A percentile compares a stretch with the other conserved stretches of the same genome.
Evolutionary conservation across 37 sponge, comb jelly and placozoan species (phyloP).

Genomic region (Eunapius fragilis): DNA sequence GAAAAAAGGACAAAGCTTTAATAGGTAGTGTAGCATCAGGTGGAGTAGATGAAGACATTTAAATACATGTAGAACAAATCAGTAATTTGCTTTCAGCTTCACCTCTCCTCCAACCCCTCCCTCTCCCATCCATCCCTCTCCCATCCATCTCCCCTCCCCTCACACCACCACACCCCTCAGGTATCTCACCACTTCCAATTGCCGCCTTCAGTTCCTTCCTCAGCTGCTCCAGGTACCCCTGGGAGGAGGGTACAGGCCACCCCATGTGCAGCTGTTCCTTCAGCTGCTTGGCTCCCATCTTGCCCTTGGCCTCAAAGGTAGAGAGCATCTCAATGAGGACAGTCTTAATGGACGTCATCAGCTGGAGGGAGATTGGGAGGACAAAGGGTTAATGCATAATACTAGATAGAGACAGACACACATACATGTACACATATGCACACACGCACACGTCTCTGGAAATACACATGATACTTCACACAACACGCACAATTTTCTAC

Average conservation of each 20-base stretch:
- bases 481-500: too few species aligned
- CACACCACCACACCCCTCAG: neutral
- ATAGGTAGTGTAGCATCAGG: too few species aligned
- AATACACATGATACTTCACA: too few species aligned
- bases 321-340: constrained; percentile 78
- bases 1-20: too few species aligned
- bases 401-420: neutral
- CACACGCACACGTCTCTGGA: too few species aligned
- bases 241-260: constrained; percentile 73
- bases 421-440: neutral
- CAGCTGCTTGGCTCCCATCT: constrained; percentile 65
- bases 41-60: too few species aligned
- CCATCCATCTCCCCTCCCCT: too few species aligned
- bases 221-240: constrained; percentile 46
- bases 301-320: constrained; percentile 66
- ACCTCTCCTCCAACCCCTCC: neutral
- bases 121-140: neutral
- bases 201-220: constrained; percentile 47
- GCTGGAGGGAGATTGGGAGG: constrained; percentile 25
- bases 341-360: constrained; percentile 71
- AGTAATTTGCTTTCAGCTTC: too few species aligned
- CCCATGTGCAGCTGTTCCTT: constrained; percentile 67
- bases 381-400: too few species aligned
- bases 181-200: constrained; percentile 60
- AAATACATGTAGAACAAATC: too few species aligned